These are phyloP conservation scores for Callosobruchus maculatus DNA, from an alignment of 2,888 invertebrate species.

Conservation along the genomic window DNA sequence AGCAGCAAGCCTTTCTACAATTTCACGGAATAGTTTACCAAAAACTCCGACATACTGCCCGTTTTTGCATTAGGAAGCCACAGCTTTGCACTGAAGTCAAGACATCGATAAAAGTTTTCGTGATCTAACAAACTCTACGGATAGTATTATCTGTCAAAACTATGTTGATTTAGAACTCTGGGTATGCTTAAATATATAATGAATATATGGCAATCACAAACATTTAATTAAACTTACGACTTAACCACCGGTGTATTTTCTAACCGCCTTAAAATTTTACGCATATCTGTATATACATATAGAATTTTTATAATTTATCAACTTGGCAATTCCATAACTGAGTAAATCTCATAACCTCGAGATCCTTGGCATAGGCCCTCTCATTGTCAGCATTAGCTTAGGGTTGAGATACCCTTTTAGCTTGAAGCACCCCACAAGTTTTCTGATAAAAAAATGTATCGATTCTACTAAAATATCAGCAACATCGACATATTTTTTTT, in stretches of 20 bases:
- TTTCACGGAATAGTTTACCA: background rate
- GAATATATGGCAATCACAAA: conserved; percentile 42
- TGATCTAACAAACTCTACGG: background rate
- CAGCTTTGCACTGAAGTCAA: background rate
- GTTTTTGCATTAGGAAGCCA: background rate
- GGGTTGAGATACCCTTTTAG: too few species aligned
- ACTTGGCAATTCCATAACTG: background rate
- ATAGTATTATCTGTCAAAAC: background rate
- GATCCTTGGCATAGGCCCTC: too few species aligned
- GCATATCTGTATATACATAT: too few species aligned
- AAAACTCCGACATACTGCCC: background rate
- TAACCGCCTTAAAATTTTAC: too few species aligned
- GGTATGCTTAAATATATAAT: conserved; percentile 6
- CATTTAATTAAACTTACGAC: conserved; percentile 36
- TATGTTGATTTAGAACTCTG: conserved; percentile 9
- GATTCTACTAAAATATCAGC: too few species aligned
- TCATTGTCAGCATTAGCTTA: too few species aligned
- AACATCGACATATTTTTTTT: too few species aligned
- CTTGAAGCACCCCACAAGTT: too few species aligned
- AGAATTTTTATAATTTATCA: too few species aligned
- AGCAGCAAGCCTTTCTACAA: too few species aligned
- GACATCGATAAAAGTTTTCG: background rate
- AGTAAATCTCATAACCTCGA: background rate
- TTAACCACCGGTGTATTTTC: background rate
- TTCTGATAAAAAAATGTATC: too few species aligned